Evolutionary conservation across 2,113 vertebrate species (phyloP), one percentile per base, ranked within the genome.

Genomic region (Amia ocellicauda): DNA sequence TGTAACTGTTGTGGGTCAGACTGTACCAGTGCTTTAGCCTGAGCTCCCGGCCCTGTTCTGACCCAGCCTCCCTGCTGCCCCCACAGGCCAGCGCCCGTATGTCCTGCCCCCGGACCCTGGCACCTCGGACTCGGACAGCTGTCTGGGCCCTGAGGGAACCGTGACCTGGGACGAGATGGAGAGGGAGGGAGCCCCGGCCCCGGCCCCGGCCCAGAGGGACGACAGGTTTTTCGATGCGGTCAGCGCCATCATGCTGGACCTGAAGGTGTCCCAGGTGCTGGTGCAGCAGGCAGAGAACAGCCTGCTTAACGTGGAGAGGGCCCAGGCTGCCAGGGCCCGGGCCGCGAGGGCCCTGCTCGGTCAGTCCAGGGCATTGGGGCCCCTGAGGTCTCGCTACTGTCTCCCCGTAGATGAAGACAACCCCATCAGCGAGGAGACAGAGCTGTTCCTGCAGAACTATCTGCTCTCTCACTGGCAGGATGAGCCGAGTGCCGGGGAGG

Each of bases 201-300:
- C 17, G 51, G 27, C 8, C 16, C 45, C 58, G 45, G 54, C 13
- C 0, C 22, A 22, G 19, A 16, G 26, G 27, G 50, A 61, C 23
- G 51, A 16, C 31, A 7, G 22, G 9, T 4, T 61, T 43, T 58
- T 24, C 3, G 60, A 69, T 49, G 27, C 73, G 62, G 61, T 76
- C 42, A 69, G 70, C 54, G 69, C 68, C 52, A 74, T 70, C 11
- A 59, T 68, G 4, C 73, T 80, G 8, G 76, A 83, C 69, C 73
- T 80, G 40, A 80, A 81, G 64, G 78, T 80, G 56, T 80, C 71
- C 23, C 63, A 53, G 59, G 73, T 74, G 50, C 67, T 85, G 43
- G 41, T 78, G 69, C 71, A 75, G 68, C 64, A 82, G 61, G 53
- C 66, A 1, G 68, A 65, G 60, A 45, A 36, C 45, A 74, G 59